Percentiles rank a stretch among this genome's conserved stretches.
Evolutionary conservation across 2,888 invertebrate species (phyloP).

Genomic region (Diplazon laetatorius): DNA sequence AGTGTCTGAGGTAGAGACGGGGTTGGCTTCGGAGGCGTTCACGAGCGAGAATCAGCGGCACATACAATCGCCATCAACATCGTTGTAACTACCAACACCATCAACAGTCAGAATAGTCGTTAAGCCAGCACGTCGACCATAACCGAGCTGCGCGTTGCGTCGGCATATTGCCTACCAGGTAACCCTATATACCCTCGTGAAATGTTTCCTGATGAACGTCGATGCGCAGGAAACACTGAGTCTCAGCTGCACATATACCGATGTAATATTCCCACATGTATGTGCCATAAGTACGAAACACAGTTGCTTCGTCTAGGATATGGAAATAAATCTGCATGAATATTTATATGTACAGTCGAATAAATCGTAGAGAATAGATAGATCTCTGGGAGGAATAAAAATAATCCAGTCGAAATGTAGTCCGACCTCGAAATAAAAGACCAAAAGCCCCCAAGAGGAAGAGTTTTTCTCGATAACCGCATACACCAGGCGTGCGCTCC

Average conservation of each 20-base stretch:
- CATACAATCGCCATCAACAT: slow-evolving; percentile 40
- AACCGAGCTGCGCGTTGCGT: slow-evolving; percentile 59
- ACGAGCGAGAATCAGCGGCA: slow-evolving; percentile 23
- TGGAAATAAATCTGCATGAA: slow-evolving; percentile 51
- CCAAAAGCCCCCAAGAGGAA: too few species aligned
- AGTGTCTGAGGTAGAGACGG: neutral
- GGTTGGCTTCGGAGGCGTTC: neutral
- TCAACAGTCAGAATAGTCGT: slow-evolving; percentile 43
- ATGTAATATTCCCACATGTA: neutral
- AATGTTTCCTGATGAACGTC: slow-evolving; percentile 30
- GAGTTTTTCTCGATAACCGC: too few species aligned
- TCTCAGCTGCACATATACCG: neutral
- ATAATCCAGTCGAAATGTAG: neutral
- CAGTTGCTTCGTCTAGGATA: slow-evolving; percentile 28
- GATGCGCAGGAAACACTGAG: slow-evolving; percentile 31
- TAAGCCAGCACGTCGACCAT: slow-evolving; percentile 65
- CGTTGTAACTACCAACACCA: slow-evolving; percentile 49
- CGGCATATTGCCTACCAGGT: slow-evolving; percentile 70
- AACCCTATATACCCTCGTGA: slow-evolving; percentile 65
- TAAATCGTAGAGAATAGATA: neutral
- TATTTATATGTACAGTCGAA: slow-evolving; percentile 17
- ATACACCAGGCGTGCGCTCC: too few species aligned
- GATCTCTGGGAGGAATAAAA: slow-evolving; percentile 10
- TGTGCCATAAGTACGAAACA: slow-evolving; percentile 2
- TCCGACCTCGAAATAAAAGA: too few species aligned